phyloP scores from a whole-genome alignment of 2,888 invertebrate genomes.

The Aradus depressus region DNA sequence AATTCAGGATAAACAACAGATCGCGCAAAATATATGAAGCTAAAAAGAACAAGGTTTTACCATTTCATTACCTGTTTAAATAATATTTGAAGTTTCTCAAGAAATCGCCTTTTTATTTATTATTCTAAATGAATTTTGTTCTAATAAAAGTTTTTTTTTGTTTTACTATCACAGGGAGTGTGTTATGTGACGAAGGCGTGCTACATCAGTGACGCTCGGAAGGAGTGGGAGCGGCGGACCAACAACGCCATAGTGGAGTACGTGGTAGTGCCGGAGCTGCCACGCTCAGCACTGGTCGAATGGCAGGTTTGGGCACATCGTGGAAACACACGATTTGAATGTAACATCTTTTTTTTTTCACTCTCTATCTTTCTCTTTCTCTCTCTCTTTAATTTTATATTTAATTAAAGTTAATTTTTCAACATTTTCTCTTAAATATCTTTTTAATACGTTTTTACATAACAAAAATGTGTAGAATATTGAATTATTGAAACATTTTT shows the following conservation, averaged over 20 bases:
- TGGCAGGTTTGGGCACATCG: constrained; percentile 91
- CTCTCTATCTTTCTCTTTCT: too few species aligned
- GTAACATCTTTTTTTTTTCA: constrained; percentile 42
- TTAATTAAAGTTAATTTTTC: neutral
- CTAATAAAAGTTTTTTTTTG: constrained; percentile 12
- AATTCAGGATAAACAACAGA: too few species aligned
- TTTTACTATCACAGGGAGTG: constrained; percentile 47
- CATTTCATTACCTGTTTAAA: too few species aligned
- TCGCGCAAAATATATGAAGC: too few species aligned
- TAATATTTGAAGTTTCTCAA: too few species aligned
- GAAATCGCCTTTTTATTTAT: neutral
- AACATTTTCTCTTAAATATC: too few species aligned
- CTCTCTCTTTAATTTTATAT: neutral
- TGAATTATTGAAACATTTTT: too few species aligned
- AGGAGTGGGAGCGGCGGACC: constrained; percentile 70
- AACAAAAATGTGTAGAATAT: too few species aligned
- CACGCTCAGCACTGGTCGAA: constrained; percentile 69
- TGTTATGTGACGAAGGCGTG: constrained; percentile 71
- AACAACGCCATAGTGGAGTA: constrained; percentile 81
- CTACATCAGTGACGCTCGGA: constrained; percentile 60
- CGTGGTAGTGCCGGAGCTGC: constrained; percentile 70
- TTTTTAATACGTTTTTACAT: neutral
- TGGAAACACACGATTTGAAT: constrained; percentile 77
- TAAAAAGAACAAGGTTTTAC: too few species aligned
- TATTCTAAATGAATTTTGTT: neutral